Evolutionary conservation across 2,113 vertebrate genomes (phyloP), one percentile per base, ranked within the genome.

Genomic region (Albula goreensis): DNA sequence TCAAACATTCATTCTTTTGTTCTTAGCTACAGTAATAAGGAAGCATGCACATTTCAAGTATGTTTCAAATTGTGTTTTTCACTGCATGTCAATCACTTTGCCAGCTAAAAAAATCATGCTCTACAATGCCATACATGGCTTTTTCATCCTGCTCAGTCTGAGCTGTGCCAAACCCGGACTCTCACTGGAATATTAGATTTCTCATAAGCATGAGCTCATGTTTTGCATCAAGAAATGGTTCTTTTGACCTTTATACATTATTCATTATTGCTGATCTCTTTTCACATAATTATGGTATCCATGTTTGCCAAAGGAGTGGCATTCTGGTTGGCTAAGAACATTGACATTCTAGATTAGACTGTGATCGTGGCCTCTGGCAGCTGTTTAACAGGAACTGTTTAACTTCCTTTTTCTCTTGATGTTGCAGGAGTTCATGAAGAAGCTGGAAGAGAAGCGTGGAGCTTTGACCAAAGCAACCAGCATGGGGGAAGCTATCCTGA

Each of bases 391-490:
- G 60, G 60, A 66, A 19, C 60, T 66, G 22, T 31, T 83, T 94
- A 89, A 57, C 53, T 83, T 90, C 88, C 50, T 86, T 25, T 63
- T 6, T 9, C 52, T 93, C 53, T 92, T 53, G 85, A 52, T 88
- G 17, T 74, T 87, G 50, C 91, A 99, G 98, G 98, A 98, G 90
- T 99, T 99, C 88, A 97, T 98, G 95, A 98, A 95, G 94, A 99
- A 96, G 92, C 93, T 98, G 91, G 98, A 99, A 92, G 98, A 98
- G 89, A 98, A 99, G 92, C 95, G 97, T 89, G 89, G 93, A 5
- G 96, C 96, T 82, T 91, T 99, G 83, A 97, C 93, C 93, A 98
- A 98, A 93, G 97, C 98, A 5, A 96, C 95, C 86, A 92, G 94
- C 60, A 96, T 99, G 98, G 98, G 98, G 19, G 98, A 99, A 77